phyloP scores from a whole-genome alignment of 2,797 vertebrate genomes.

The Sternarchorhynchus goeldii region DNA sequence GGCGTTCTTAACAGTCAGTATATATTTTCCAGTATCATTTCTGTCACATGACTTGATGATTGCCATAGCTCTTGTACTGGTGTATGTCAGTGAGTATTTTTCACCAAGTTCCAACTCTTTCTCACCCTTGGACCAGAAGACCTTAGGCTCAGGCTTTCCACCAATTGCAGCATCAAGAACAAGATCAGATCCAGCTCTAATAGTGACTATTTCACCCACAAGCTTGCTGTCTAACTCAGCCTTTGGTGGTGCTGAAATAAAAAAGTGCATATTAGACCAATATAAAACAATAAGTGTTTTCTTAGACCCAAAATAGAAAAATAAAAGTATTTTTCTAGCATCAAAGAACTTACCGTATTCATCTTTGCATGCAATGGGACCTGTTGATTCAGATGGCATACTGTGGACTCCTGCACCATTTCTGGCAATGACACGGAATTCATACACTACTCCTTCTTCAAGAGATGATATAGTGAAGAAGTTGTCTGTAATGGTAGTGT shows the following conservation, averaged over 20 bases:
- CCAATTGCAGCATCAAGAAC: conserved; percentile 93
- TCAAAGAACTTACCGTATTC: conserved; percentile 87
- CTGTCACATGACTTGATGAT: conserved; percentile 96
- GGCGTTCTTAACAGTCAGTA: conserved; percentile 91
- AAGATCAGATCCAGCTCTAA: conserved; percentile 91
- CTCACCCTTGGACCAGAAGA: conserved; percentile 96
- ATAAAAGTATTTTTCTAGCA: background rate
- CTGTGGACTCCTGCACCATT: conserved; percentile 94
- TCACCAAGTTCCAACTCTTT: conserved; percentile 92
- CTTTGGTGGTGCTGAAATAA: conserved; percentile 87
- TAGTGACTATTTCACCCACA: conserved; percentile 84
- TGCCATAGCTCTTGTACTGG: conserved; percentile 90
- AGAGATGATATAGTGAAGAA: conserved; percentile 89
- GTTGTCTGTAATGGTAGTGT: conserved; percentile 93
- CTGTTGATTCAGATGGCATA: conserved; percentile 89
- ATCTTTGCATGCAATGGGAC: conserved; percentile 92
- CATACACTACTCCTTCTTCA: conserved; percentile 87
- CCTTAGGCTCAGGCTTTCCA: conserved; percentile 98
- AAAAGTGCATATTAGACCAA: conserved; percentile 40
- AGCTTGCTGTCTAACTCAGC: conserved; percentile 92
- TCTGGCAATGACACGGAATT: conserved; percentile 92
- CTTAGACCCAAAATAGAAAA: background rate
- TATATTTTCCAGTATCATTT: conserved; percentile 91
- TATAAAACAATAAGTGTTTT: conserved; percentile 17
- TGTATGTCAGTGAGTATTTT: conserved; percentile 96